Evolutionary conservation across 1,140 invertebrate species (phyloP), one percentile per base, ranked within the genome.

Genomic region (Caenorhabditis latens): DNA sequence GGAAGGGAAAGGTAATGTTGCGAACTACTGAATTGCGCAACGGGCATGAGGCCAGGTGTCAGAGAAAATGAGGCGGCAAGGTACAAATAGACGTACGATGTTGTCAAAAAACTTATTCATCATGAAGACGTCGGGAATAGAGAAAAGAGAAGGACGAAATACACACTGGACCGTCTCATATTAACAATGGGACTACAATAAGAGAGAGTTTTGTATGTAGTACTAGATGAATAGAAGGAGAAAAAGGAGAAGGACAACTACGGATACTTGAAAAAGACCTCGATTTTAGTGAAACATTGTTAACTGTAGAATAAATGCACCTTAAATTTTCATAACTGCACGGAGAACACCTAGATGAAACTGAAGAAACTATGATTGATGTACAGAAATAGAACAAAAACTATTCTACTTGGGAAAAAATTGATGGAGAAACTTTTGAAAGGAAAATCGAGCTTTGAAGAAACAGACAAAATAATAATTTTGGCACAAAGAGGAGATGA

Each of bases 21-120:
- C 53, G 42, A 84, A 58, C 82, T 43, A 84, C 53, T 57, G 84
- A 63, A 84, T 48, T 65, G 16, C 84, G 57, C 55, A 63, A 65
- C 21, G 84, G 83, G 42, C 16, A 48, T 57, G 24, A 40, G 53
- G 55, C 57, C 55, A 63, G 83, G 55, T 48, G 83, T 43, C 42
- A 57, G 32, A n/a, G 58, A 63, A 40, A 84, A 50, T 32, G 14
- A 50, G 46, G 61, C 21, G 46, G 46, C 9, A n/a, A 50, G 58
- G 46, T 63, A 63, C 42, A 84, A 48, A 84, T 40, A 84, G 19
- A 58, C 7, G 14, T 19, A 48, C 14, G 84, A 19, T 19, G 53
- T 58, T 16, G 61, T 61, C n/a, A 32, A 13, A 48, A 67, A 84
- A 84, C 53, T 46, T 58, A 61, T 83, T 83, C 79, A 83, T 42